Evolutionary conservation across 1,140 invertebrate species (phyloP), one percentile per base, ranked within the genome.

Genomic region (Bombus terrestris): DNA sequence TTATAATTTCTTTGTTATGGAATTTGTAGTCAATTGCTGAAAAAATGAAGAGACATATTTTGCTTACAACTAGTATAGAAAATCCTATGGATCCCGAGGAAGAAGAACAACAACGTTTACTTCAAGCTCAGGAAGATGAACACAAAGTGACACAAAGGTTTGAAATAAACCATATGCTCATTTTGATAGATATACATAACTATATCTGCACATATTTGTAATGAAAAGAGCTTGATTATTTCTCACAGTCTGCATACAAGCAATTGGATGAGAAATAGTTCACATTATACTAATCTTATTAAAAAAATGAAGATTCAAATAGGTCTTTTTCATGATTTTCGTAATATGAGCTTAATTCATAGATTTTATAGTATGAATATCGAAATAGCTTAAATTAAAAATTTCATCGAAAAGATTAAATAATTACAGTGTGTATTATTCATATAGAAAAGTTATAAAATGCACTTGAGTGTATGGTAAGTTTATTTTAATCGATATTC

Each of bases 1-100:
- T 37, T 71, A 6, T 53, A 37, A 71, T 66, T 22, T 15, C 10
- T 76, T 59, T 53, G 15, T 47, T 13, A 77, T 64, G 47, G 41
- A 59, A 25, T 81, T 90, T 90, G 0, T 77, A 95, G 94, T 90
- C 91, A 57, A 96, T 98, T 71, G 97, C 97, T 53, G 96, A 97
- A 69, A 98, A 98, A 92, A 97, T 98, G 96, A 98, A 98, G 86
- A 96, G 96, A 39, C 96, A 97, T 90, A 96, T 97, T 94, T 96
- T 97, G 75, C 94, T 96, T 86, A 91, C 93, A 89, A 86, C 93
- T 83, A 93, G 93, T 94, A 87, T 93, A 76, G 94, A 95, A 86
- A 93, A 93, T 93, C 79, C 83, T 81, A 69, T 84, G 64, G 91
- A 93, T 41, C 91, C 93, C 73, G 94, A 93, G 68, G 94, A 95